A percentile compares a stretch with the other conserved stretches of the same genome.
These are phyloP conservation scores for Zophobas atratus DNA, from an alignment of 1,140 invertebrate genomes.

Conservation along the genomic window DNA sequence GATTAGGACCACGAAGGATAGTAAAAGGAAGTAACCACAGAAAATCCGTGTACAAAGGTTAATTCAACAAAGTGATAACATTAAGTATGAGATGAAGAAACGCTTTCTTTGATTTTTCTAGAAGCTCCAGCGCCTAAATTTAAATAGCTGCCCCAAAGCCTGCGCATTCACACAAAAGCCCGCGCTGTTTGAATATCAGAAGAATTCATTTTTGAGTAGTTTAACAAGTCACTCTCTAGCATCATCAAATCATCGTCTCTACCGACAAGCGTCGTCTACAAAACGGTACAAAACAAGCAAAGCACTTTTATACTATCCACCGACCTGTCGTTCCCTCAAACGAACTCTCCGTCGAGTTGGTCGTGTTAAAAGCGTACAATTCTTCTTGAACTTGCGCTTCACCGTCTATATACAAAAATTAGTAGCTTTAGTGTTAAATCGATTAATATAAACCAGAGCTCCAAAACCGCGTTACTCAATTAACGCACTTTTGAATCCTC, in stretches of 20 bases:
- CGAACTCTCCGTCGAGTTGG: conserved; percentile 26
- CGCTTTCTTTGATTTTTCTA: too few species aligned
- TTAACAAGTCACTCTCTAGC: neutral
- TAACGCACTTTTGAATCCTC: conserved; percentile 1
- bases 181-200: too few species aligned
- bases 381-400: conserved; percentile 30
- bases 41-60: too few species aligned
- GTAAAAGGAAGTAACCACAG: too few species aligned
- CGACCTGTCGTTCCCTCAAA: conserved; percentile 35
- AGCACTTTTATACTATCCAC: conserved; percentile 6
- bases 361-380: conserved; percentile 21
- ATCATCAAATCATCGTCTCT: too few species aligned
- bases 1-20: too few species aligned
- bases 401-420: conserved; percentile 37
- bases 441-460: neutral
- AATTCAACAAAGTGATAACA: too few species aligned
- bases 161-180: too few species aligned
- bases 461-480: neutral
- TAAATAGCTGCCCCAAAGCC: too few species aligned
- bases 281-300: conserved; percentile 12
- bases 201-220: conserved; percentile 13
- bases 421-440: conserved; percentile 34
- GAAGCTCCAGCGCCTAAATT: too few species aligned
- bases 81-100: too few species aligned
- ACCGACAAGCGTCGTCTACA: neutral